Evolutionary conservation across 2,797 vertebrate genomes (phyloP), one percentile per base, ranked within the genome.

Genomic region (Coreius guichenoti): DNA sequence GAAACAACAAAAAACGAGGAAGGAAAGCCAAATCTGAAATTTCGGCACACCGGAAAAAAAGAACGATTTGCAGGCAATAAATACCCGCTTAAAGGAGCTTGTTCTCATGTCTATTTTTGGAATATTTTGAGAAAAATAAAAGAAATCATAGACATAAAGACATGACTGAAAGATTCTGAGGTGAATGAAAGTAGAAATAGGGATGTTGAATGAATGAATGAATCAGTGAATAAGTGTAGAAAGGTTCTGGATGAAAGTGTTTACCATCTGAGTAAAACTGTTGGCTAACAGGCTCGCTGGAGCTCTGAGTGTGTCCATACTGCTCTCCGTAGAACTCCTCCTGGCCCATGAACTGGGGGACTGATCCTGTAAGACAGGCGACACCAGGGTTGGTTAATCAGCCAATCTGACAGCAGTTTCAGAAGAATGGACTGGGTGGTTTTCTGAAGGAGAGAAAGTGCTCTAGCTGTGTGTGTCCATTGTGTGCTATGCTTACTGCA

Each of bases 231-330:
- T 67, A 81, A 87, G 69, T 69, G 82, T 49, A 29, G 87, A 87
- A 70, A 89, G 79, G 86, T 87, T 90, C 58, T 90, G 89, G 87
- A 88, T 91, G 91, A 88, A 90, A 90, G 92, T 87, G 89, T 95
- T 97, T 97, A 99, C 97, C 98, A 86, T 98, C 98, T 7, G 97
- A 95, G 88, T 98, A 99, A 94, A 98, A 98, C 90, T 97, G 97
- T 94, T 97, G 98, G 93, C 96, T 97, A 95, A 97, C 95, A 82
- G 97, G 95, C 92, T 98, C 96, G 75, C 96, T 95, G 73, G 97
- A 95, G 83, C 96, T 96, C 94, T 98, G 97, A 92, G 94, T 93
- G 87, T 98, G 97, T 90, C 97, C 96, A 89, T 98, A 99, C 92
- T 98, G 97, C 92, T 98, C 97, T 73, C 96, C 95, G 92, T 97